phyloP scores from a whole-genome alignment of 2,797 vertebrate genomes.

The Percopsis omiscomaycus region DNA sequence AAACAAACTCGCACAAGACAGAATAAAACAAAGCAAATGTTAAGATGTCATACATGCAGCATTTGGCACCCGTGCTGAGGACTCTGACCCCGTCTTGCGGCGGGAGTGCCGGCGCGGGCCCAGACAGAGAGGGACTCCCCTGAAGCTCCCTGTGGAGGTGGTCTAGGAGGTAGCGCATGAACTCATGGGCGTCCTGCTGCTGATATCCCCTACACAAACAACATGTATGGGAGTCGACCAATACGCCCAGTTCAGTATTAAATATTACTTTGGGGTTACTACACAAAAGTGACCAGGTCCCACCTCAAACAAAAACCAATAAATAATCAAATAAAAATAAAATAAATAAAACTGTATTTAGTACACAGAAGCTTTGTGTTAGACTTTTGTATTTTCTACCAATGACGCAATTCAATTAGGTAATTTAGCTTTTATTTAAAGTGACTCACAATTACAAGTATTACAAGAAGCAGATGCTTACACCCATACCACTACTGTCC shows the following conservation, averaged over 20 bases:
- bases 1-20: background rate
- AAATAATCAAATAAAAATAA: too few species aligned
- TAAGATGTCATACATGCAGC: slow-evolving; percentile 85
- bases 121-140: slow-evolving; percentile 80
- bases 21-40: background rate
- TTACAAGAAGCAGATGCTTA: too few species aligned
- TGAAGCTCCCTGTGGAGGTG: slow-evolving; percentile 97
- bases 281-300: background rate
- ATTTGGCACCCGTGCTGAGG: slow-evolving; percentile 80
- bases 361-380: too few species aligned
- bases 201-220: slow-evolving; percentile 88
- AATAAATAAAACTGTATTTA: too few species aligned
- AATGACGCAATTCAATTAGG: too few species aligned
- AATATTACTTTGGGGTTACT: background rate
- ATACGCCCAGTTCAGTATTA: background rate
- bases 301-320: too few species aligned
- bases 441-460: too few species aligned
- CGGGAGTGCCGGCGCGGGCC: slow-evolving; percentile 78
- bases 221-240: too few species aligned
- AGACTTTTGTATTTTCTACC: too few species aligned
- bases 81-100: slow-evolving; percentile 81
- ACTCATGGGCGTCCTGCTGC: slow-evolving; percentile 98
- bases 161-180: slow-evolving; percentile 98
- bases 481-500: too few species aligned
- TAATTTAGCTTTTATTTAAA: too few species aligned